Evolutionary conservation across 2,888 invertebrate genomes (phyloP), one percentile per base, ranked within the genome.

Genomic region (Argynnis bischoffii): DNA sequence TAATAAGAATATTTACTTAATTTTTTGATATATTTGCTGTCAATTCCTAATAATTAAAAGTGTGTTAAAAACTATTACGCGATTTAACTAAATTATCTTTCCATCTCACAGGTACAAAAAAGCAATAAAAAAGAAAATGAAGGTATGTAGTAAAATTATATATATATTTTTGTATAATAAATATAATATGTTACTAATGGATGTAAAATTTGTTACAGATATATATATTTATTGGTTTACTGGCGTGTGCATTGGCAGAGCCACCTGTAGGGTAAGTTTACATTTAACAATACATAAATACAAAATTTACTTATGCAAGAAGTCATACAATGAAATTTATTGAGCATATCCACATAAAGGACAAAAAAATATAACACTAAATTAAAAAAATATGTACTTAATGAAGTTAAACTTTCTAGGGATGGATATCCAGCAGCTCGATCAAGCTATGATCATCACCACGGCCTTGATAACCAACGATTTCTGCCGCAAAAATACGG

Each of bases 251-350:
- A 0, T 4, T 81, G 15, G 90, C 89, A 0, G 90, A 90, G 72
- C 89, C 90, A 55, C 90, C 90, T 1, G 81, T 90, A 1, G 83
- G 83, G 90, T 90, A 82, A 80, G 89, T 79, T 35, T 21, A 59
- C 53, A 31, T 51, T 63, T 46, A 15, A 47, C 1, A n/a, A 56
- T 55, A 50, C 18, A 16, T 0, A 41, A n/a, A 14, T 56, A 57
- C 26, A 26, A 48, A 2, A 31, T 18, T 6, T 1, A 35, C 35
- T 35, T 1, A 35, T 35, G 6, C 35, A 6, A 35, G 8, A 35
- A 8, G 35, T 35, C 26, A 26, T 26, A 26, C 26, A 26, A 26
- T 26, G 26, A 18, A 18, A 18, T 26, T 26, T 26, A 26, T 26
- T 35, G 35, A 35, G 35, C 35, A 35, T 35, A 35, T 35, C 1